Evolutionary conservation across 2,888 invertebrate species (phyloP).

Genomic region (Stenolophus ochropezus): DNA sequence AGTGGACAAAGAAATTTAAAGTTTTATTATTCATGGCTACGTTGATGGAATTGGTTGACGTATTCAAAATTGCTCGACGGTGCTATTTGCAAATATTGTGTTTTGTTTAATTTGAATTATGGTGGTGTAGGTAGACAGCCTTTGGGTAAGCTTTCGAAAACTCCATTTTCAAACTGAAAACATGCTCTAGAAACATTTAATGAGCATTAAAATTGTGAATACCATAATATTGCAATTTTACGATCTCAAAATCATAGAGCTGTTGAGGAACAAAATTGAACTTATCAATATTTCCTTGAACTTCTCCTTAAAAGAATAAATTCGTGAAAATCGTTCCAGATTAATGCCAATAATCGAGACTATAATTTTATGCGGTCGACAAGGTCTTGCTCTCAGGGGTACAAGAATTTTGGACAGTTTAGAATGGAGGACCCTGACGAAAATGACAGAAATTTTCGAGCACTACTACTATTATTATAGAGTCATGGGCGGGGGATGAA

Average conservation of each 20-base stretch:
- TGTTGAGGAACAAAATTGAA: slow-evolving; percentile 33
- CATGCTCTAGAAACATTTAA: slow-evolving; percentile 43
- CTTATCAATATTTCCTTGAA: background rate
- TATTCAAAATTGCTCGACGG: slow-evolving; percentile 43
- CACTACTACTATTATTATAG: slow-evolving; percentile 56
- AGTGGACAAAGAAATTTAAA: slow-evolving; percentile 9
- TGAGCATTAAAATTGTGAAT: slow-evolving; percentile 40
- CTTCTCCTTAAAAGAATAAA: background rate
- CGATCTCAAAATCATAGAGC: slow-evolving; percentile 43
- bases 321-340: slow-evolving; percentile 1
- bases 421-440: background rate
- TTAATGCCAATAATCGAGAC: background rate
- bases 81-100: slow-evolving; percentile 16
- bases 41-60: slow-evolving; percentile 26
- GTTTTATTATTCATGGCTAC: slow-evolving; percentile 26
- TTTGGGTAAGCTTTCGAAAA: slow-evolving; percentile 19
- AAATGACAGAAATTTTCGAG: slow-evolving; percentile 64
- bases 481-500: slow-evolving; percentile 61
- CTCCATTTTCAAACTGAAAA: slow-evolving; percentile 35
- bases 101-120: slow-evolving; percentile 35
- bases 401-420: background rate
- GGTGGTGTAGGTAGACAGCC: slow-evolving; percentile 34
- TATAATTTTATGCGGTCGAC: slow-evolving; percentile 9
- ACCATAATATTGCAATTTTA: slow-evolving; percentile 27
- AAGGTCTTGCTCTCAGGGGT: background rate